Evolutionary conservation across 2,888 invertebrate genomes (phyloP), one percentile per base, ranked within the genome.

Genomic region (Girardia tigrina): DNA sequence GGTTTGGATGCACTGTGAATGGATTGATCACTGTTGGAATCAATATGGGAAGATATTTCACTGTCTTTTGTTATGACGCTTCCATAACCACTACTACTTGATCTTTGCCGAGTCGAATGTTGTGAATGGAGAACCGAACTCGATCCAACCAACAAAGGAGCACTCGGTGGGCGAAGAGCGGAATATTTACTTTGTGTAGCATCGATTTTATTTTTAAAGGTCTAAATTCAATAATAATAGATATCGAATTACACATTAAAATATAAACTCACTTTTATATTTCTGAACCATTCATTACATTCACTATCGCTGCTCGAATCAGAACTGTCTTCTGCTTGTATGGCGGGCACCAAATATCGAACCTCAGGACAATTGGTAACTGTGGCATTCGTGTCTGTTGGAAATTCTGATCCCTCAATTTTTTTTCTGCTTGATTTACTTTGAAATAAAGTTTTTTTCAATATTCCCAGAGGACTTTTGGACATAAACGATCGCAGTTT

Each of bases 381-480:
- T n/a, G n/a, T 56, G 56, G 8, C 4, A 56, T 56, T 4, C 4
- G 56, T 4, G n/a, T 56, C 56, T 12, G 56, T 16, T 56, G 23
- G n/a, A 56, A 20, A 56, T 56, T 56, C 56, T 2, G 56, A 23
- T 20, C n/a, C 23, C 4, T 56, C 56, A 16, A 56, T 56, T 23
- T 56, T 56, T 23, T 56, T 56, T 56, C 23, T 56, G n/a, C 8
- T 2, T 4, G 56, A 56, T 56, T 56, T 56, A 16, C 56, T 56
- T 56, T 56, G 56, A n/a, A 56, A 56, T 56, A 56, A 56, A 16
- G 56, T 56, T 56, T 56, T 56, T n/a, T 56, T 56, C 23, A 56
- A 56, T 56, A 56, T 56, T 56, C 56, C 56, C n/a, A 56, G 56
- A 56, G 56, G 56, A 56, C 56, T 56, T n/a, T 56, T 56, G n/a